These are phyloP conservation scores for Drosophila baimaii DNA, from an alignment of 1,140 invertebrate genomes.

Conservation along the genomic window DNA sequence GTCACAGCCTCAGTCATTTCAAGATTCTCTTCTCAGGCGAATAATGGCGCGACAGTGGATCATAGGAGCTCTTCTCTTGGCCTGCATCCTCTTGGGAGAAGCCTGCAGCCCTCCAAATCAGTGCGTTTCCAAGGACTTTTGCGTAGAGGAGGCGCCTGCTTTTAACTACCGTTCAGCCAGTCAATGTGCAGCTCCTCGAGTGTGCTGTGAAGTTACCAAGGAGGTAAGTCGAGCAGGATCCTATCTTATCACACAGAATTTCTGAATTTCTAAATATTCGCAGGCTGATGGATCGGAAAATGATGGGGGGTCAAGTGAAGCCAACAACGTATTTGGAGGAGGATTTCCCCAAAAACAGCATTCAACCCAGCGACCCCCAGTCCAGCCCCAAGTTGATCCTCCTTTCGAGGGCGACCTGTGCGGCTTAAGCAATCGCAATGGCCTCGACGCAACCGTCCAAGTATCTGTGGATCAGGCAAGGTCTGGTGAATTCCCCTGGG, in stretches of 20 bases:
- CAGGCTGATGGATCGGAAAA: no score
- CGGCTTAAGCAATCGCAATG: background rate
- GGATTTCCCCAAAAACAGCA: no score
- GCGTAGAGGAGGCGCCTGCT: background rate
- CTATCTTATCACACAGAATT: background rate
- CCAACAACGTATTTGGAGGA: no score
- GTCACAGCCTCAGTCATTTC: background rate
- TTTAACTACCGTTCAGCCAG: background rate
- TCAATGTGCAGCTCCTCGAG: background rate
- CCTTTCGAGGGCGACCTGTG: no score
- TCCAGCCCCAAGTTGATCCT: no score
- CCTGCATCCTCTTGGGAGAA: background rate
- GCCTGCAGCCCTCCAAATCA: background rate
- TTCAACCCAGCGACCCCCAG: no score
- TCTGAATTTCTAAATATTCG: background rate
- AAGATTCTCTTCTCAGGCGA: no score
- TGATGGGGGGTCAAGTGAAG: no score
- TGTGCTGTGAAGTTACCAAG: background rate
- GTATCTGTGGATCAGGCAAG: background rate
- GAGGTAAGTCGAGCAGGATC: background rate
- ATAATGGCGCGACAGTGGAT: background rate
- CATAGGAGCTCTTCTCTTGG: background rate
- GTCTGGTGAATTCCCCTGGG: conserved; percentile 15
- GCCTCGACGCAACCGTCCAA: background rate
- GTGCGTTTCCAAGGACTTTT: background rate